phyloP scores from a whole-genome alignment of 2,797 vertebrate species.

The Myiotriccus ornatus region DNA sequence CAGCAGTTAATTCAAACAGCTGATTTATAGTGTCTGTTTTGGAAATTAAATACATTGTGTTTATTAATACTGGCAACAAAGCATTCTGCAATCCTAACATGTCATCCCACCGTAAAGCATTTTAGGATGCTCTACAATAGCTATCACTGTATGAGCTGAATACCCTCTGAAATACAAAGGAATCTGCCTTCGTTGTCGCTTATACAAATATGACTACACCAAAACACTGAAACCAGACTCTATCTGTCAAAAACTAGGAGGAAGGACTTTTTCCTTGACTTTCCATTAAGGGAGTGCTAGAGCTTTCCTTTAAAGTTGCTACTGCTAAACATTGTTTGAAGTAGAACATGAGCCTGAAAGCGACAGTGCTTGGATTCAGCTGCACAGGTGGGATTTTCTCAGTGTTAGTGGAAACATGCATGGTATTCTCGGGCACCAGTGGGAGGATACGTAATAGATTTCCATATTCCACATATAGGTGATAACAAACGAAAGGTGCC shows the following conservation, averaged over 20 bases:
- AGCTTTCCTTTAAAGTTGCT: neutral
- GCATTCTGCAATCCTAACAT: neutral
- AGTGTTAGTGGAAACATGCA: neutral
- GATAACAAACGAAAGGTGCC: neutral
- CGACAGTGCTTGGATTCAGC: neutral
- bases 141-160: neutral
- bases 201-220: neutral
- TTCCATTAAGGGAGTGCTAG: neutral
- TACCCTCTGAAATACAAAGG: neutral
- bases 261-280: neutral
- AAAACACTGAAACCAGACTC: neutral
- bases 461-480: neutral
- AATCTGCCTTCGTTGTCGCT: neutral
- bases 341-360: neutral
- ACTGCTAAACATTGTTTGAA: neutral
- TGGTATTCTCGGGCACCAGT: neutral
- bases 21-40: neutral
- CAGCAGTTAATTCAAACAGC: neutral
- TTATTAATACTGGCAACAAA: conserved; percentile 1
- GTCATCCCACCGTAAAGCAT: neutral
- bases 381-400: neutral
- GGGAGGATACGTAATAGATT: accelerated
- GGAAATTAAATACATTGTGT: neutral
- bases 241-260: neutral
- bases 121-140: neutral